phyloP scores from a whole-genome alignment of 2,888 invertebrate species.

The Miltochrista miniata region DNA sequence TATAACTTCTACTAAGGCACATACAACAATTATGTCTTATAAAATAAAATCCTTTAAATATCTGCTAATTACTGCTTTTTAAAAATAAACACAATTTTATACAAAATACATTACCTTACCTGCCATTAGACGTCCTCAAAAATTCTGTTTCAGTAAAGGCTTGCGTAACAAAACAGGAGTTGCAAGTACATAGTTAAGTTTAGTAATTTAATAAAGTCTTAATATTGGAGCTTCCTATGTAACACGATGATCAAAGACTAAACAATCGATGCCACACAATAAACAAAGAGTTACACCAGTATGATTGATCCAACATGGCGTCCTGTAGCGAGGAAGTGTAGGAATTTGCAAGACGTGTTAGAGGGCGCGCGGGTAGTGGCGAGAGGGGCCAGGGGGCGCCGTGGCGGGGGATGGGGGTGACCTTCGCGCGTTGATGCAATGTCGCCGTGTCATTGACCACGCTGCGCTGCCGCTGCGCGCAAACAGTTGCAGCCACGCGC shows the following conservation, averaged over 20 bases:
- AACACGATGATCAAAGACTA: background rate
- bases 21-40: too few species aligned
- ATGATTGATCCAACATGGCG: conserved; percentile 76
- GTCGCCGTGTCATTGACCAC: conserved; percentile 83
- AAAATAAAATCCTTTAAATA: too few species aligned
- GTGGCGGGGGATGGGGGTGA: conserved; percentile 53
- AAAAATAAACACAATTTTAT: too few species aligned
- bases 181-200: too few species aligned
- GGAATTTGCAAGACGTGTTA: conserved; percentile 48
- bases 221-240: background rate
- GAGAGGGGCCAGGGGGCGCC: conserved; percentile 27
- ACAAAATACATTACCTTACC: too few species aligned
- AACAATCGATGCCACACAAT: conserved; percentile 8
- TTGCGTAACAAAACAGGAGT: too few species aligned
- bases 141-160: too few species aligned
- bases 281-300: conserved; percentile 33
- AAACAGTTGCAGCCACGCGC: conserved; percentile 54
- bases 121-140: too few species aligned
- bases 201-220: background rate
- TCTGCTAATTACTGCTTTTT: too few species aligned
- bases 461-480: conserved; percentile 47
- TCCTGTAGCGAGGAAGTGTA: conserved; percentile 53
- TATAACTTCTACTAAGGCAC: too few species aligned
- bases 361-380: conserved; percentile 43
- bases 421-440: conserved; percentile 82